Percentiles rank a stretch among this genome's conserved stretches.
phyloP scores from a whole-genome alignment of 1,140 invertebrate species.

The Drosophila busckii region DNA sequence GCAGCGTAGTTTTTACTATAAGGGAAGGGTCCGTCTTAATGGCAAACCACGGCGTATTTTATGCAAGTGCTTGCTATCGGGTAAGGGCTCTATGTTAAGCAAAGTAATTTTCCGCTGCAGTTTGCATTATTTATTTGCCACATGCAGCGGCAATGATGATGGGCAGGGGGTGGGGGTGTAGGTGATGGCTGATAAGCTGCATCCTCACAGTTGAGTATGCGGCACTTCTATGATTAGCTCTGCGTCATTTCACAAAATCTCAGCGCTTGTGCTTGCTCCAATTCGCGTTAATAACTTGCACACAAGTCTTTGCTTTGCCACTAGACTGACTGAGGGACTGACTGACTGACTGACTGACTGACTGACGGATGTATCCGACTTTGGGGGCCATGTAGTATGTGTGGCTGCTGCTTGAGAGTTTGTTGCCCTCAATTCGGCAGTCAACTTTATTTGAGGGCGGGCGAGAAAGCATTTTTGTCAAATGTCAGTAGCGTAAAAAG shows the following conservation, averaged over 20 bases:
- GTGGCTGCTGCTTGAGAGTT: conserved; percentile 33
- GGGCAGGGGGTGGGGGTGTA: no score
- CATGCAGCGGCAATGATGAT: no score
- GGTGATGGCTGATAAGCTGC: conserved; percentile 19
- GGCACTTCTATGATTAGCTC: conserved; percentile 13
- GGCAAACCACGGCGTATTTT: no score
- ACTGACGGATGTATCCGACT: conserved; percentile 6
- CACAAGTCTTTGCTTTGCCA: conserved; percentile 1
- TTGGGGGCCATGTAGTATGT: neutral
- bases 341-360: conserved; percentile 1
- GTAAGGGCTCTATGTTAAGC: neutral
- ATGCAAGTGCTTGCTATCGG: no score
- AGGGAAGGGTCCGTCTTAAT: no score
- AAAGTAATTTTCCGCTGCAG: conserved; percentile 10
- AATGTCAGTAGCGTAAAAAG: neutral
- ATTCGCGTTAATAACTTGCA: conserved; percentile 44
- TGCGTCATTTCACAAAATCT: conserved; percentile 39
- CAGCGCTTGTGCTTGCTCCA: conserved; percentile 47
- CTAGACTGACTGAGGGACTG: no score
- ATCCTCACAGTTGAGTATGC: neutral
- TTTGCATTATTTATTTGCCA: conserved; percentile 15
- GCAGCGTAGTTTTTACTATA: conserved; percentile 24
- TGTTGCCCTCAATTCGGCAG: conserved; percentile 57
- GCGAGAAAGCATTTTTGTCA: conserved; percentile 23
- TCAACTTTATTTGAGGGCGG: conserved; percentile 33